A percentile compares a stretch with the other conserved stretches of the same genome.
phyloP scores from a whole-genome alignment of 2,113 vertebrate genomes.

The Cochlearius cochlearius region DNA sequence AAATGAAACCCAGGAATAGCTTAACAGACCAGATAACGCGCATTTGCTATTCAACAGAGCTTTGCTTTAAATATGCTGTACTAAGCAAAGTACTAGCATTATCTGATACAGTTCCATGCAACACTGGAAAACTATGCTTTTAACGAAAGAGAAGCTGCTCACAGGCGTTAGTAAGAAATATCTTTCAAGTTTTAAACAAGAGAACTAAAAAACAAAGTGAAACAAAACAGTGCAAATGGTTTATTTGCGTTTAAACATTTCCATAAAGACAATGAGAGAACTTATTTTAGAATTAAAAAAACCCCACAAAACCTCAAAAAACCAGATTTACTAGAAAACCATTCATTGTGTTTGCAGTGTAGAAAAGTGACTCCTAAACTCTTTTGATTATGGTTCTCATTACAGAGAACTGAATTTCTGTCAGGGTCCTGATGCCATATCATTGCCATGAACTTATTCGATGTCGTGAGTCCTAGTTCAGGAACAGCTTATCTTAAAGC shows the following conservation, averaged over 20 bases:
- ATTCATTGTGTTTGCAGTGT: background rate
- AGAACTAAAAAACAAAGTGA: background rate
- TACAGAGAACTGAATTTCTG: background rate
- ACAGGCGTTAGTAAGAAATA: background rate
- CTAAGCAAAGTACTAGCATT: background rate
- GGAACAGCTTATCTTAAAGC: background rate
- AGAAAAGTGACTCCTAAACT: background rate
- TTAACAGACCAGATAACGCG: background rate
- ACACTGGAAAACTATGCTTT: background rate
- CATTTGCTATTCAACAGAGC: background rate
- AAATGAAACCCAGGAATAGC: background rate
- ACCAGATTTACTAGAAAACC: background rate
- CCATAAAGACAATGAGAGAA: background rate
- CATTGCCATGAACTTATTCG: background rate
- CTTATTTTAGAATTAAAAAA: background rate
- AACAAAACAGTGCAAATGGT: background rate
- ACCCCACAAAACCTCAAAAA: too few species aligned
- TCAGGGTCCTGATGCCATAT: background rate
- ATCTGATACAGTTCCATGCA: background rate
- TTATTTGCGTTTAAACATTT: background rate
- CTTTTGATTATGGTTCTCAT: background rate
- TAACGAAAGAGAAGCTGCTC: background rate
- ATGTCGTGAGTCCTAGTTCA: background rate
- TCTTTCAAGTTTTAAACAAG: background rate
- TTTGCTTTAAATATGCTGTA: background rate